These are phyloP conservation scores for Meliscaeva auricollis DNA, from an alignment of 2,888 invertebrate genomes.

Conservation along the genomic window DNA sequence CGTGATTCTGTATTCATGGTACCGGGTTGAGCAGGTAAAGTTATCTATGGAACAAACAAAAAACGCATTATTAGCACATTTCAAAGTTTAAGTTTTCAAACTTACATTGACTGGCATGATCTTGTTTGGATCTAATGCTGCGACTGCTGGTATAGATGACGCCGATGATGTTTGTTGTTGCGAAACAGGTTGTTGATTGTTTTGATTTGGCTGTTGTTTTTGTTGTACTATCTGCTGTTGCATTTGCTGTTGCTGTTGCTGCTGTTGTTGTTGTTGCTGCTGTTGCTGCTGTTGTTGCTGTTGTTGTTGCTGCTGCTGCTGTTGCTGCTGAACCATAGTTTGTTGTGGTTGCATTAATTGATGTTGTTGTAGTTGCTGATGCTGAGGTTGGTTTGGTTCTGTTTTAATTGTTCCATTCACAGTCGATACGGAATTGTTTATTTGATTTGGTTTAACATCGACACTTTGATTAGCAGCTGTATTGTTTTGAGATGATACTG, in stretches of 20 bases:
- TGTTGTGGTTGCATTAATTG: slow-evolving; percentile 73
- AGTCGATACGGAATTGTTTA: slow-evolving; percentile 56
- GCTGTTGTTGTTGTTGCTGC: slow-evolving; percentile 67
- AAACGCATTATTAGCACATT: not conserved
- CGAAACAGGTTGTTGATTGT: slow-evolving; percentile 78
- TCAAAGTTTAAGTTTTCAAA: slow-evolving; percentile 3
- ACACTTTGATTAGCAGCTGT: slow-evolving; percentile 59
- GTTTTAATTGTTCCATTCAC: slow-evolving; percentile 73
- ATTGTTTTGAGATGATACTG: slow-evolving; percentile 58
- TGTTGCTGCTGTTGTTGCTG: slow-evolving; percentile 79
- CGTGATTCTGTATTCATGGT: slow-evolving; percentile 88
- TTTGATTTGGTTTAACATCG: slow-evolving; percentile 77
- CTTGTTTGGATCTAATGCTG: slow-evolving; percentile 85
- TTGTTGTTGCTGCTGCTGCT: slow-evolving; percentile 72
- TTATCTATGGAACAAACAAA: slow-evolving; percentile 86
- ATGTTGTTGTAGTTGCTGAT: slow-evolving; percentile 79
- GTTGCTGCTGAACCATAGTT: slow-evolving; percentile 68
- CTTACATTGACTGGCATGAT: slow-evolving; percentile 86
- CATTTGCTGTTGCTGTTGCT: slow-evolving; percentile 62
- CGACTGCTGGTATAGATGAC: slow-evolving; percentile 83
- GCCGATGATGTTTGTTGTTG: slow-evolving; percentile 79
- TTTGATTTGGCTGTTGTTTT: slow-evolving; percentile 77
- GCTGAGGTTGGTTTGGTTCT: slow-evolving; percentile 69
- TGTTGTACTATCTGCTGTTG: slow-evolving; percentile 58
- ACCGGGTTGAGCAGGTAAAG: slow-evolving; percentile 92